Conservation (phyloP, 2,888 invertebrate species). For the Linnaemya vulpina region DNA sequence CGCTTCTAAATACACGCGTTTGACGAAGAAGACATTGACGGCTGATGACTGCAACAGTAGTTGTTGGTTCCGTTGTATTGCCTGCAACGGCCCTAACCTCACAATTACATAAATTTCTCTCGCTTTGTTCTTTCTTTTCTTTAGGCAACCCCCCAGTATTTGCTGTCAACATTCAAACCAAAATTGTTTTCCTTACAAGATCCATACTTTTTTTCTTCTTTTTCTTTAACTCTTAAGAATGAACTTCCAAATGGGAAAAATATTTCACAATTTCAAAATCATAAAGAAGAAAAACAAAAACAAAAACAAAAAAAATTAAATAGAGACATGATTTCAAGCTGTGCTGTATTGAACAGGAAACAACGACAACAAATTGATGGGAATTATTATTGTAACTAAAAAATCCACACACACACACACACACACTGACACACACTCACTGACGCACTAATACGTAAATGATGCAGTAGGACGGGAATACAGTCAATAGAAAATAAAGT, state of each 20-base stretch:
- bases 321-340: slow-evolving; percentile 68
- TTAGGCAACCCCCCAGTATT: slow-evolving; percentile 44
- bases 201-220: slow-evolving; percentile 12
- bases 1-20: background rate
- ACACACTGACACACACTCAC: background rate
- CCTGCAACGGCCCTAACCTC: slow-evolving; percentile 58
- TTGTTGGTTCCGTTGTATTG: slow-evolving; percentile 25
- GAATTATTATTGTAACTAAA: slow-evolving; percentile 65
- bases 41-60: slow-evolving; percentile 57
- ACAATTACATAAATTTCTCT: slow-evolving; percentile 45
- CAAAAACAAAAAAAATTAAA: slow-evolving; percentile 47
- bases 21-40: slow-evolving; percentile 36
- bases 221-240: slow-evolving; percentile 44
- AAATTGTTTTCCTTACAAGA: slow-evolving; percentile 59
- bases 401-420: slow-evolving; percentile 4
- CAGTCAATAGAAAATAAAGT: slow-evolving; percentile 57
- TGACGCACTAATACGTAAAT: slow-evolving; percentile 35
- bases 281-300: slow-evolving; percentile 45
- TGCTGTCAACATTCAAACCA: slow-evolving; percentile 65
- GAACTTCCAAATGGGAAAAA: slow-evolving; percentile 46
- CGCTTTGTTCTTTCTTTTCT: background rate
- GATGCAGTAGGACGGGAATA: slow-evolving; percentile 6
- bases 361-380: slow-evolving; percentile 72
- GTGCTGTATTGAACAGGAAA: slow-evolving; percentile 70
- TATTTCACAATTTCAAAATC: slow-evolving; percentile 42